Percentiles rank a stretch among this genome's conserved stretches.
phyloP scores from a whole-genome alignment of 2,888 invertebrate species.

The Diarsia dahlii region DNA sequence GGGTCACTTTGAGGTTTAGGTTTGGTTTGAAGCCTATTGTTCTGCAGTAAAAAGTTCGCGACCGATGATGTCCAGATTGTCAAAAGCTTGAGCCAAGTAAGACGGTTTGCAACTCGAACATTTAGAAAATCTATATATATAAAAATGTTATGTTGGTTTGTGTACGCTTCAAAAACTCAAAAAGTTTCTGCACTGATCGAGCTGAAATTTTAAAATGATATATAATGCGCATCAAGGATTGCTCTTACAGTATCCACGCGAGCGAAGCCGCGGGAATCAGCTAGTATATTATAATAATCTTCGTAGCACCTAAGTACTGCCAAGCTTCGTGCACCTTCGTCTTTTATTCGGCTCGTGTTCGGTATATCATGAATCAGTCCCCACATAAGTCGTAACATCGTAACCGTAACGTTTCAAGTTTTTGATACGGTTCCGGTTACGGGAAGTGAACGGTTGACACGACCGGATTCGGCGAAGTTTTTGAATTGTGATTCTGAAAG shows the following conservation, averaged over 20 bases:
- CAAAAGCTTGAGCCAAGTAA: background rate
- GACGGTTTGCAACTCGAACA: background rate
- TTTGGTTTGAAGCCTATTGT: too few species aligned
- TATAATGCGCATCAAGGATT: too few species aligned
- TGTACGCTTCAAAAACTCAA: too few species aligned
- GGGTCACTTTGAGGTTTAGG: too few species aligned
- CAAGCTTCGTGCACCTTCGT: slow-evolving; percentile 7
- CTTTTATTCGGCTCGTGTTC: slow-evolving; percentile 16
- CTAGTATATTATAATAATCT: too few species aligned
- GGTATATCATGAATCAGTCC: slow-evolving; percentile 37
- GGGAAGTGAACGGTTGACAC: slow-evolving; percentile 59
- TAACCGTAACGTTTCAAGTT: slow-evolving; percentile 49
- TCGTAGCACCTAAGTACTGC: background rate
- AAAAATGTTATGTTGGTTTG: too few species aligned
- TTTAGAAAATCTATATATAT: too few species aligned
- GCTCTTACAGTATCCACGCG: too few species aligned
- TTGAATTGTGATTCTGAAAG: slow-evolving; percentile 57
- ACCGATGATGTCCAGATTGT: background rate
- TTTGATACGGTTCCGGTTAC: slow-evolving; percentile 61
- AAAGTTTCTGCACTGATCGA: too few species aligned
- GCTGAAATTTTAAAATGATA: too few species aligned
- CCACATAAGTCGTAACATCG: slow-evolving; percentile 10
- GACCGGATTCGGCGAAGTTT: slow-evolving; percentile 57
- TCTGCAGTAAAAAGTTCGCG: too few species aligned
- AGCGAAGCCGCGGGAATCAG: too few species aligned